A percentile compares a stretch with the other conserved stretches of the same genome.
These are phyloP conservation scores for Acromyrmex heyeri DNA, from an alignment of 1,140 invertebrate species.

Conservation along the genomic window DNA sequence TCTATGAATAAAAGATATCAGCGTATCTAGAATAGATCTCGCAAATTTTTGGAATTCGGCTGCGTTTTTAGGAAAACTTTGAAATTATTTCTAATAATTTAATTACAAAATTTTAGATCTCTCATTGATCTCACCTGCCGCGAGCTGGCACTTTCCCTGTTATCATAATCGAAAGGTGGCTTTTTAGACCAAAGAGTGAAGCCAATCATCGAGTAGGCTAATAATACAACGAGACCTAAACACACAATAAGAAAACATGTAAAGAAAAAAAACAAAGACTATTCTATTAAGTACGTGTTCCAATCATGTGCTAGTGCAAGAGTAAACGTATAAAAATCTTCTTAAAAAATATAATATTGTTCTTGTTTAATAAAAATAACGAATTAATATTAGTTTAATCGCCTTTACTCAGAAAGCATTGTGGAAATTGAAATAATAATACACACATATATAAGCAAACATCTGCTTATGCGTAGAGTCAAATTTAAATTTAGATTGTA, in stretches of 20 bases:
- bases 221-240: slow-evolving; percentile 89
- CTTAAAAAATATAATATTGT: not conserved
- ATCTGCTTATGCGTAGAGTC: not conserved
- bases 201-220: slow-evolving; percentile 91
- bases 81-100: not conserved
- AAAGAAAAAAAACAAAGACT: not conserved
- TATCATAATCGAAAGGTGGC: slow-evolving; percentile 89
- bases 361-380: not conserved
- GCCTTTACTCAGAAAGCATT: not conserved
- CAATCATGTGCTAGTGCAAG: not conserved
- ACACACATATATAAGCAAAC: not conserved
- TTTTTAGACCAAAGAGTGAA: slow-evolving; percentile 89
- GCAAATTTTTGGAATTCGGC: not conserved
- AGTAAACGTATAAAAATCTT: not conserved
- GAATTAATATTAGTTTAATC: not conserved
- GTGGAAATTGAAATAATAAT: not conserved
- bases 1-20: slow-evolving; percentile 81
- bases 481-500: slow-evolving; percentile 5
- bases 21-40: not conserved
- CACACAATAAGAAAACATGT: not conserved
- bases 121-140: slow-evolving; percentile 87
- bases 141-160: slow-evolving; percentile 88
- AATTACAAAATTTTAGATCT: not conserved
- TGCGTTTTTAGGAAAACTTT: not conserved
- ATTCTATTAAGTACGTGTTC: not conserved